These are phyloP conservation scores for Pseudochromis fuscus DNA, from an alignment of 2,797 vertebrate species.

Conservation along the genomic window DNA sequence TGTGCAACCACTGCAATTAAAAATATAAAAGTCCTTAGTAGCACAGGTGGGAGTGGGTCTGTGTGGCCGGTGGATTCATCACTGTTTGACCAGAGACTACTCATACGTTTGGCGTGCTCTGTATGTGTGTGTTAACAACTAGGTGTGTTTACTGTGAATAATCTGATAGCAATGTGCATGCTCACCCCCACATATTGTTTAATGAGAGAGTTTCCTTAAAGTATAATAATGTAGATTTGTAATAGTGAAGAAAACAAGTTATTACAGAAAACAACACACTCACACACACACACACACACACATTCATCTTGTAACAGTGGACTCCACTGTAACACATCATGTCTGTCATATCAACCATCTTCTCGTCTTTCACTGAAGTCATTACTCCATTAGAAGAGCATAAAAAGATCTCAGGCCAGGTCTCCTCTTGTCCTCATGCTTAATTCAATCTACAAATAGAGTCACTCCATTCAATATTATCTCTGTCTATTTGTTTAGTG, in stretches of 20 bases:
- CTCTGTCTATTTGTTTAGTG: slow-evolving; percentile 56
- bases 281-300: no score
- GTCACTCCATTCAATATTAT: slow-evolving; percentile 63
- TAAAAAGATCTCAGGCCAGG: slow-evolving; percentile 35
- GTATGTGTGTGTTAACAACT: slow-evolving; percentile 21
- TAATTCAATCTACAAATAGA: slow-evolving; percentile 74
- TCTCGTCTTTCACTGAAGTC: slow-evolving; percentile 44
- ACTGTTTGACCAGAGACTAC: slow-evolving; percentile 57
- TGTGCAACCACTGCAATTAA: not conserved
- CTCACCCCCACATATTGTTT: slow-evolving; percentile 28
- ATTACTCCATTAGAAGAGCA: slow-evolving; percentile 53
- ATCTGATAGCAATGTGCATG: slow-evolving; percentile 36
- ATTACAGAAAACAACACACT: no score
- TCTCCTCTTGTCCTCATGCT: slow-evolving; percentile 49
- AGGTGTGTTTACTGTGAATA: slow-evolving; percentile 44
- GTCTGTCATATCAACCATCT: slow-evolving; percentile 26
- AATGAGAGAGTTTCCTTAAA: slow-evolving; percentile 49
- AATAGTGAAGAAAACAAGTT: not conserved
- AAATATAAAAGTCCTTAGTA: not conserved
- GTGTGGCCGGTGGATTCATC: slow-evolving; percentile 19
- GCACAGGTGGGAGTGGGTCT: slow-evolving; percentile 11
- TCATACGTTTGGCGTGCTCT: slow-evolving; percentile 49
- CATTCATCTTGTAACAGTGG: not conserved
- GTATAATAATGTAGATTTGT: slow-evolving; percentile 20
- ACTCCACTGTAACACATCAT: slow-evolving; percentile 4